Evolutionary conservation across 2,888 invertebrate species (phyloP).

Genomic region (Metallyticus violacea): DNA sequence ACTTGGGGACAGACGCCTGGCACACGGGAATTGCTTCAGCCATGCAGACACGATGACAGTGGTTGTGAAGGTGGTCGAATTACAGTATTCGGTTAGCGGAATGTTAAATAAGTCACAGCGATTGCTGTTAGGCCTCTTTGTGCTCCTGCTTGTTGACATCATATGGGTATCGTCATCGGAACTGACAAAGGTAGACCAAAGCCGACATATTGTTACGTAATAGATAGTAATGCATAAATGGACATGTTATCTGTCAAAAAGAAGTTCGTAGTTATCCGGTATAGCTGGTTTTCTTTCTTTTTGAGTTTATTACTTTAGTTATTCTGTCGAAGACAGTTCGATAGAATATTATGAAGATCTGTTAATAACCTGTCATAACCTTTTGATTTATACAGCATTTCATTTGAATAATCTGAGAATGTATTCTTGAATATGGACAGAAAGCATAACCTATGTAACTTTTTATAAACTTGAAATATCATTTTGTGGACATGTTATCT

Average conservation of each 20-base stretch:
- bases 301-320: too few species aligned
- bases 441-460: too few species aligned
- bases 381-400: too few species aligned
- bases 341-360: too few species aligned
- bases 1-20: background rate
- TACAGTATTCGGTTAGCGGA: slow-evolving; percentile 31
- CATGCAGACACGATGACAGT: slow-evolving; percentile 31
- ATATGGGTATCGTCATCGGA: slow-evolving; percentile 96
- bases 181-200: slow-evolving; percentile 75
- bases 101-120: slow-evolving; percentile 66
- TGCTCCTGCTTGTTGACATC: slow-evolving; percentile 86
- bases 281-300: background rate
- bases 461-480: too few species aligned
- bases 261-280: background rate
- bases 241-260: background rate
- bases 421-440: too few species aligned
- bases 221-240: background rate
- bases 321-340: too few species aligned
- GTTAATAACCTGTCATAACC: too few species aligned
- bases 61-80: slow-evolving; percentile 22
- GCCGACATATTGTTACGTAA: background rate
- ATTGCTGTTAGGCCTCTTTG: slow-evolving; percentile 78
- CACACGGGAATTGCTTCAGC: background rate
- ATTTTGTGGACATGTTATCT: too few species aligned
- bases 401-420: too few species aligned